Base-by-base conservation (phyloP, 2,113 vertebrate species). In the Hipposideros armiger region DNA sequence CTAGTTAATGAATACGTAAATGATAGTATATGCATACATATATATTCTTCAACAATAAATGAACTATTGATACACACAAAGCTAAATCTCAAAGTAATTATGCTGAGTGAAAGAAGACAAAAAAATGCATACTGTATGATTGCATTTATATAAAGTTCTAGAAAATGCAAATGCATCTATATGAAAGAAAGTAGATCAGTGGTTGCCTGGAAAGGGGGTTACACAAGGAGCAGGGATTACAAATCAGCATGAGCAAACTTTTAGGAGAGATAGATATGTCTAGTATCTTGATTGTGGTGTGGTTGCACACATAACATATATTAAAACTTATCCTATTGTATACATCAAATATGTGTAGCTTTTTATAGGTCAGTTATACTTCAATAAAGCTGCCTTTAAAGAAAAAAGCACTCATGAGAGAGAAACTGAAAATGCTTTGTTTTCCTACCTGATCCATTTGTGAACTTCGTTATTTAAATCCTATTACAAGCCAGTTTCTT, bases 391-490 rank as follows among this genome's bases (percentile, higher is more conserved):
- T 85, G 24, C 32, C 60, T 54, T 54, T 60, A 64, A 89, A 81
- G 69, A 60, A 22, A 58, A 58, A 86, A 77, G 14, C 22, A 60
- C 47, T 91, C 67, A 6, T 20, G 24, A 92, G 26, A 90, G 66
- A 78, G 32, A 92, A 88, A 93, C 62, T 42, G 19, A 73, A 94
- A 78, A 80, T 50, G 47, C 66, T 73, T 82, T 83, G 52, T 20
- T 54, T 69, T 78, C 54, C 52, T 56, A 40, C 69, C n/a, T 80
- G 42, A 94, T 60, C 19, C 50, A 80, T 52, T 81, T 54, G 6
- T 64, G 40, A 86, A 36, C 19, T 42, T 80, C 10, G 66, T 86
- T 90, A 81, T 52, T 58, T 93, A 90, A 90, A 74, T 87, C 40
- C 32, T 80, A 54, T 81, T 58, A 56, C 36, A 80, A 62, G 50